Evolutionary conservation across 2,797 vertebrate genomes (phyloP), one percentile per base, ranked within the genome.

Genomic region (Acanthopagrus latus): DNA sequence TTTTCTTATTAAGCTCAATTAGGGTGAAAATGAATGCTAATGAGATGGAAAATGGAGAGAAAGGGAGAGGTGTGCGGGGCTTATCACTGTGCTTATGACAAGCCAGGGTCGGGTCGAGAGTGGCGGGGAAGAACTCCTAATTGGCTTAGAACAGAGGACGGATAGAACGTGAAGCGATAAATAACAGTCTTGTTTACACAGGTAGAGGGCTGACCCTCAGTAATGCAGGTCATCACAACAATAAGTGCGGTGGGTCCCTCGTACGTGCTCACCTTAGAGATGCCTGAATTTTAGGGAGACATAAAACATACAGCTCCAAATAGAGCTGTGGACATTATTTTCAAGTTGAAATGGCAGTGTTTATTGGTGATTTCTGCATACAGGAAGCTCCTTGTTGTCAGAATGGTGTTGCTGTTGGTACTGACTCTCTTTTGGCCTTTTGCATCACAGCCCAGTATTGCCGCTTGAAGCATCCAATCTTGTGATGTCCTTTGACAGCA

Each of bases 1-100:
- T 89, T 93, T 91, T 94, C 89, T 95, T 94, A 96, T 95, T 95
- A 96, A 93, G 93, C 94, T 95, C 94, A 95, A 95, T 95, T 95
- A 95, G 94, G 90, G 88, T 82, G 93, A 95, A 86, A 95, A 96
- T 94, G 89, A 94, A 94, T 95, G 92, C 94, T 96, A 97, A 97
- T 96, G 96, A 95, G 95, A 96, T 96, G 95, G 93, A 94, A 94
- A 94, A 94, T 85, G 80, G 81, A 85, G 86, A 59, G 78, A 92
- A 94, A 95, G 94, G 93, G 92, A 92, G 92, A 88, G 90, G 85
- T 91, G 88, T 86, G 88, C 83, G 14, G 71, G 57, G 71, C 65
- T 90, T 68, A 85, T 73, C 51, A 5, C 74, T 5, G 77, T 50
- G 38, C 69, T 78, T 89, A 79, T 68, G 82, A 83, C 82, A 79